Evolutionary conservation across 2,797 vertebrate genomes (phyloP), one percentile per base, ranked within the genome.

Genomic region (Muscicapa comitata): DNA sequence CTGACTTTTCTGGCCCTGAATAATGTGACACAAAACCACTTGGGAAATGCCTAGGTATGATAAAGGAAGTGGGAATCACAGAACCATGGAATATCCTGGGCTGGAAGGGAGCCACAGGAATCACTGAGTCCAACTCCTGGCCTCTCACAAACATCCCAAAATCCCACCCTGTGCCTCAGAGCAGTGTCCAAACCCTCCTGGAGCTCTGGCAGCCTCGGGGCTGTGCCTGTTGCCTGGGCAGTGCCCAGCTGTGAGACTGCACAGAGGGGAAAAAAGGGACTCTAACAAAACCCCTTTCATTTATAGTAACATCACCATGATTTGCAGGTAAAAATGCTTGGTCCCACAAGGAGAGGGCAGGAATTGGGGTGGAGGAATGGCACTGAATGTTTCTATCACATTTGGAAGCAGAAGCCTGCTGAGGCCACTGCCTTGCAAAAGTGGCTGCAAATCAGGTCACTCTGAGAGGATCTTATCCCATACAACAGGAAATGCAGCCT

Each of bases 161-260:
- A 86, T 63, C 42, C n/a, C 58, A 50, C 26, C 50, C 10, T 42
- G 23, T 63, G 35, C 17, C 50, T 63, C 50, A 31, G 21, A n/a
- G 42, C 1, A 0, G 3, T 43, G 12, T 37, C 43, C n/a, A 55
- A n/a, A 63, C 1, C 0, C 12, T n/a, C n/a, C 66, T 63, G 51
- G 43, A 65, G 50, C 37, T 71, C 26, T 63, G 43, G 31, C 43
- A 79, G 43, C 15, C 13, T 37, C 2, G 13, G 18, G 35, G n/a
- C 37, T 1, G 13, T 43, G 54, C 3, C 19, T 54, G 17, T 31
- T 35, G 37, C 66, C 51, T 29, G 57, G 37, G 18, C 61, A 73
- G 11, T 10, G 43, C 11, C 9, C 25, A 55, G 73, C 43, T 54
- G 20, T 29, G 65, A 70, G 54, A 19, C 37, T 19, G 40, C 40